Evolutionary conservation across 2,113 vertebrate genomes (phyloP).

Genomic region (Eidolon helvum): DNA sequence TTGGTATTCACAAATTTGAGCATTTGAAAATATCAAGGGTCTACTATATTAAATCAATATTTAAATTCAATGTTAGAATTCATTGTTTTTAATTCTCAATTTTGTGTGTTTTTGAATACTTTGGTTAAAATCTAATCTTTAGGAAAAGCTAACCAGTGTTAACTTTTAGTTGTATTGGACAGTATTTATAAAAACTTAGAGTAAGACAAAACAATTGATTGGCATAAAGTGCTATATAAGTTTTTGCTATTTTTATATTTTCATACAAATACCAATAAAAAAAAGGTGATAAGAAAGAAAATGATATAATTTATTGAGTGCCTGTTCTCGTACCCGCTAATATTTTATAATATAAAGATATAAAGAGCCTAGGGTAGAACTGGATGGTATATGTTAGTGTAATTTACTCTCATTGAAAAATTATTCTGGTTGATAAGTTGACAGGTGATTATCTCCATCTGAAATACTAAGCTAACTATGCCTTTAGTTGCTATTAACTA

Average conservation of each 20-base stretch:
- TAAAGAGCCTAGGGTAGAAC: not conserved
- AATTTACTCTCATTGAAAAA: not conserved
- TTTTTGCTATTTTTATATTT: slow-evolving; percentile 11
- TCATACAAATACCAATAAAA: slow-evolving; percentile 5
- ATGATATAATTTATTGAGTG: not conserved
- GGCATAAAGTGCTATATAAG: not conserved
- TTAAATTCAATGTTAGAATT: slow-evolving; percentile 43
- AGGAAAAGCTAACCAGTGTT: not conserved
- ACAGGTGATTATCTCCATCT: not conserved
- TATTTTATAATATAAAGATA: not conserved
- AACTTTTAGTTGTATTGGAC: not conserved
- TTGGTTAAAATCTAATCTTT: slow-evolving; percentile 10
- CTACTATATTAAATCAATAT: slow-evolving; percentile 47
- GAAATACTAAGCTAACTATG: not conserved
- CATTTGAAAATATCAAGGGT: slow-evolving; percentile 39
- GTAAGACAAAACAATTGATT: not conserved
- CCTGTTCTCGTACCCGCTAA: not conserved
- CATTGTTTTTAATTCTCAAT: not conserved
- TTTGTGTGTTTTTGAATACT: not conserved
- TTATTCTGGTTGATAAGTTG: not conserved
- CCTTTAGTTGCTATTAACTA: not conserved
- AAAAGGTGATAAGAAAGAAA: not conserved
- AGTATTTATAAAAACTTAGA: not conserved
- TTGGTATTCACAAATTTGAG: slow-evolving; percentile 30
- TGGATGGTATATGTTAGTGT: not conserved